Conservation (phyloP, 2,797 vertebrate genomes). For the Anguilla obscura region DNA sequence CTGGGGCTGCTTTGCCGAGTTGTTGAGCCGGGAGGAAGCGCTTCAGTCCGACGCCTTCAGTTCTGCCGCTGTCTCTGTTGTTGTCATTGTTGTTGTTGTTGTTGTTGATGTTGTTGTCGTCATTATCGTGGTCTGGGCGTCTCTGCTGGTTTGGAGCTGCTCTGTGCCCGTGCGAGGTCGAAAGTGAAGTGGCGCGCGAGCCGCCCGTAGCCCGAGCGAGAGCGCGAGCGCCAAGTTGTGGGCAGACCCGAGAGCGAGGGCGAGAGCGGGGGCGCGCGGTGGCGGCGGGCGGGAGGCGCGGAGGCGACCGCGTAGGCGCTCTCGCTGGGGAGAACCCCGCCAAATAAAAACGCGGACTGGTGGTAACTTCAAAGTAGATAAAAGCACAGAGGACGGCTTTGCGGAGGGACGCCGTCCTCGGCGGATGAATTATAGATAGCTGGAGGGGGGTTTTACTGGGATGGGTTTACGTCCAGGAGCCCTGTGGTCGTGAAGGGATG, state of each 20-base stretch:
- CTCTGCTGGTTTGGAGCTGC: background rate
- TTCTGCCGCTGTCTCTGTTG: background rate
- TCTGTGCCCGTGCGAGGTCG: constrained; percentile 22
- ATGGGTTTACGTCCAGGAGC: constrained; percentile 25
- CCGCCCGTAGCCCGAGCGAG: background rate
- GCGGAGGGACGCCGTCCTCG: constrained; percentile 26
- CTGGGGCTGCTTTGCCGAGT: constrained; percentile 29
- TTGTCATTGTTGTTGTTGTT: background rate
- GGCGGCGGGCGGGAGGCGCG: constrained; percentile 6
- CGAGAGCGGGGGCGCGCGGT: background rate
- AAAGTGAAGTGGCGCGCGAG: constrained; percentile 44
- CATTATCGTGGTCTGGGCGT: background rate
- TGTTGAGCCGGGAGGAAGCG: constrained; percentile 32
- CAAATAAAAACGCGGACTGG: constrained; percentile 37
- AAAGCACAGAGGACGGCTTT: constrained; percentile 26
- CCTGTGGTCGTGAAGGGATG: background rate
- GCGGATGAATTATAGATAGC: constrained; percentile 41
- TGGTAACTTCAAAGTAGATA: constrained; percentile 51
- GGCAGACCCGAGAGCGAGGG: constrained; percentile 26
- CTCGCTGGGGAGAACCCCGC: constrained; percentile 5
- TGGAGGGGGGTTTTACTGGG: constrained; percentile 33
- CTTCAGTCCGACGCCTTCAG: background rate
- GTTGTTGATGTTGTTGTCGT: background rate
- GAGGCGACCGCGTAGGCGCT: constrained; percentile 45
- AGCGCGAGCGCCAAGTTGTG: constrained; percentile 57